Conservation (phyloP, 2,888 invertebrate genomes). For the Boloria euphrosyne region DNA sequence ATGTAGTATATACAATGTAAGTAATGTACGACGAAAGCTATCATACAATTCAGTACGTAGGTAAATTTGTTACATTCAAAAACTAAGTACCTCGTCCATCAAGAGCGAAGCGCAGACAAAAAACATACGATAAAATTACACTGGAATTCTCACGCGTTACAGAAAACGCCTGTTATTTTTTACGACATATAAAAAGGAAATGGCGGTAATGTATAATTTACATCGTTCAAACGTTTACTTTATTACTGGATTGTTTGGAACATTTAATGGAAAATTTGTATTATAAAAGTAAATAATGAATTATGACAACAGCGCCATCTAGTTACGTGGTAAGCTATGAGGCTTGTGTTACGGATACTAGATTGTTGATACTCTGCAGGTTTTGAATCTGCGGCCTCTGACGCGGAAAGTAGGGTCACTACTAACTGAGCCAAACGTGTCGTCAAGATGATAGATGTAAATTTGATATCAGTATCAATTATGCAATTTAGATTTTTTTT, state of each 20-base stretch:
- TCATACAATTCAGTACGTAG: constrained; percentile 12
- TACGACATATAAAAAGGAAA: constrained; percentile 46
- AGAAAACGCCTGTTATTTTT: constrained; percentile 45
- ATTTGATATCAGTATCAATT: too few relatives aligned
- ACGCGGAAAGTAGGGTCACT: too few relatives aligned
- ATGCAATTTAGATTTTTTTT: too few relatives aligned
- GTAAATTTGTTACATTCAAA: constrained; percentile 35
- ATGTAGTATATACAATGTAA: too few relatives aligned
- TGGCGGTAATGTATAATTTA: constrained; percentile 45
- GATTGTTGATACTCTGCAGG: too few relatives aligned
- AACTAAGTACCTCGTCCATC: constrained; percentile 42
- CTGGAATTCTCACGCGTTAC: constrained; percentile 43
- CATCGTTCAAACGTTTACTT: constrained; percentile 40
- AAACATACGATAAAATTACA: constrained; percentile 41
- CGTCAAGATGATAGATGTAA: too few relatives aligned
- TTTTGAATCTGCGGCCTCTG: too few relatives aligned
- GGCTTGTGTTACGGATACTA: too few relatives aligned
- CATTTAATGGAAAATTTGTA: not conserved
- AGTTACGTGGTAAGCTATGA: too few relatives aligned
- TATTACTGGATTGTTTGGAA: constrained; percentile 32
- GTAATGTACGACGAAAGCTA: not conserved
- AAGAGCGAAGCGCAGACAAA: constrained; percentile 36
- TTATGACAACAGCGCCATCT: too few relatives aligned
- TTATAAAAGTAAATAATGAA: too few relatives aligned
- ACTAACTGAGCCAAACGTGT: too few relatives aligned